Conservation (phyloP, 2,797 vertebrate genomes). For the Poeciliopsis turneri region DNA sequence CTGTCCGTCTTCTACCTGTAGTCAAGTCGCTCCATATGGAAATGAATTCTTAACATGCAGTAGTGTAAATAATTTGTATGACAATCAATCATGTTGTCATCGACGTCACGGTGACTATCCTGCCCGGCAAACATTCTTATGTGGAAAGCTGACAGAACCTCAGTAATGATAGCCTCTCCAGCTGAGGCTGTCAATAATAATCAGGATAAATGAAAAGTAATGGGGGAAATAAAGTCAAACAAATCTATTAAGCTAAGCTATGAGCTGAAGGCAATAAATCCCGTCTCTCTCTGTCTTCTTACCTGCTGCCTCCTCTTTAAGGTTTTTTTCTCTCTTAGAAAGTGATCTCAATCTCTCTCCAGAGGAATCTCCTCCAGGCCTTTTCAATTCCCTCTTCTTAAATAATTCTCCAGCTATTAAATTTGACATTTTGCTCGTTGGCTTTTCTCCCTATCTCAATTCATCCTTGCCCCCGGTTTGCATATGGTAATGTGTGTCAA, state of each 20-base stretch:
- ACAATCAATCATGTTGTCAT: too few relatives aligned
- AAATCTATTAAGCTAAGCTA: not conserved
- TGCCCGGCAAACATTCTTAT: not conserved
- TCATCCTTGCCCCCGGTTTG: not conserved
- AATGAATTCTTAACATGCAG: too few relatives aligned
- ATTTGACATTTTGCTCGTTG: slow-evolving; percentile 25
- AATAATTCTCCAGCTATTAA: slow-evolving; percentile 14
- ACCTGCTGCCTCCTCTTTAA: not conserved
- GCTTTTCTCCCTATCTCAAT: not conserved
- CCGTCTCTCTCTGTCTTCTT: not conserved
- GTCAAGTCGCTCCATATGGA: too few relatives aligned
- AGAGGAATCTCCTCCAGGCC: slow-evolving; percentile 7
- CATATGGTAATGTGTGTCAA: not conserved
- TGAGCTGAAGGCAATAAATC: not conserved
- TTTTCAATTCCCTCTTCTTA: too few relatives aligned
- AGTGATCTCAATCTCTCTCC: slow-evolving; percentile 17
- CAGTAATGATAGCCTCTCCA: not conserved
- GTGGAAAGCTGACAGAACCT: not conserved
- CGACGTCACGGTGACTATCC: too few relatives aligned
- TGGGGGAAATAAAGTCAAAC: too few relatives aligned
- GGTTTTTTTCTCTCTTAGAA: slow-evolving; percentile 4
- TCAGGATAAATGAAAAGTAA: too few relatives aligned
- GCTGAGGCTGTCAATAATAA: too few relatives aligned
- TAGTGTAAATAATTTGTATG: too few relatives aligned
- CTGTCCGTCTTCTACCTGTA: not conserved